Evolutionary conservation across 2,888 invertebrate genomes (phyloP).

Genomic region (Serripes groenlandicus): DNA sequence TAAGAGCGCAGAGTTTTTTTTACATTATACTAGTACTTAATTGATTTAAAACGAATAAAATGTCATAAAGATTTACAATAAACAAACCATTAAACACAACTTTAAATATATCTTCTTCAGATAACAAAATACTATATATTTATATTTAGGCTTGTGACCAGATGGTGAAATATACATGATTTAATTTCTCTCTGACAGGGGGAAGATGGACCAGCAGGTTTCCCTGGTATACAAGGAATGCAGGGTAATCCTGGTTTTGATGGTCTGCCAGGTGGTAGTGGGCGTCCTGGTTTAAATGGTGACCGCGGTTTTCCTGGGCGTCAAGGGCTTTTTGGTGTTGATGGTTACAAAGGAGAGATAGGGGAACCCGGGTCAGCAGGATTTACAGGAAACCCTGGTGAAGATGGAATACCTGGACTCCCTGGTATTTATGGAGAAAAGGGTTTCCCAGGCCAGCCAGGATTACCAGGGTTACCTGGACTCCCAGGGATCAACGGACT

Average conservation of each 20-base stretch:
- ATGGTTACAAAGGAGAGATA: slow-evolving; percentile 66
- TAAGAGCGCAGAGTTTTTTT: no score
- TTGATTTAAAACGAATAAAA: no score
- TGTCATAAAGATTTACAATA: no score
- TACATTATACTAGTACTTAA: no score
- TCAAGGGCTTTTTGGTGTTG: slow-evolving; percentile 67
- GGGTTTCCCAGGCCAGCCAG: slow-evolving; percentile 59
- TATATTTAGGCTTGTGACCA: no score
- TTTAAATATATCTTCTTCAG: no score
- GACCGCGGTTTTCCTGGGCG: slow-evolving; percentile 47
- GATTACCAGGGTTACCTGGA: slow-evolving; percentile 73
- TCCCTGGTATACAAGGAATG: slow-evolving; percentile 33
- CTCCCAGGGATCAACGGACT: slow-evolving; percentile 37
- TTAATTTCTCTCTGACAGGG: neutral
- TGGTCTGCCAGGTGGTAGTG: slow-evolving; percentile 36
- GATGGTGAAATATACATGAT: no score
- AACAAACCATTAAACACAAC: no score
- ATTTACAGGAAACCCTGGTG: slow-evolving; percentile 66
- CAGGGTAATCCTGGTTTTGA: slow-evolving; percentile 35
- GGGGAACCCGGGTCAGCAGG: slow-evolving; percentile 66
- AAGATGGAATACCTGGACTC: slow-evolving; percentile 87
- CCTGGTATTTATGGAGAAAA: slow-evolving; percentile 43
- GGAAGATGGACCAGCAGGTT: slow-evolving; percentile 21
- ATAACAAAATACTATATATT: no score
- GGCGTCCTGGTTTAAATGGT: slow-evolving; percentile 33